These are phyloP conservation scores for Imbricaverruca yamaguchii DNA, from an alignment of 2,888 invertebrate species.

Conservation along the genomic window DNA sequence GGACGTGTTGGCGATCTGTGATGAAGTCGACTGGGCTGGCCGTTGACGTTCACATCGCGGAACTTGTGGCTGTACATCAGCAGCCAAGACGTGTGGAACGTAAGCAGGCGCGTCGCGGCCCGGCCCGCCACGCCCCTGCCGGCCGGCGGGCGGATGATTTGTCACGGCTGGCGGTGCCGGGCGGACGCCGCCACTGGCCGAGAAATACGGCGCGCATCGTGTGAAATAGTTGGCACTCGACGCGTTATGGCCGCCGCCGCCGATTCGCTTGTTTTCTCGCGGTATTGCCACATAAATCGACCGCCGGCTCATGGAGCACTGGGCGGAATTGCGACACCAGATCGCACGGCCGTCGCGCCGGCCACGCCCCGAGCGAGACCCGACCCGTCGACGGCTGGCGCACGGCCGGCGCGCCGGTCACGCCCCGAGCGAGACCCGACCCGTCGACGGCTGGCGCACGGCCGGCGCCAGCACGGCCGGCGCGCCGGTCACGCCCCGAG, in stretches of 20 bases:
- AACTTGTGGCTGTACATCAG: too few relatives aligned
- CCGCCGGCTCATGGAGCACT: neutral
- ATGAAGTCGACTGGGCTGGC: too few relatives aligned
- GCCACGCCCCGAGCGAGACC: too few relatives aligned
- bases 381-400: too few relatives aligned
- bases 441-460: too few relatives aligned
- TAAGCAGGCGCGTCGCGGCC: neutral
- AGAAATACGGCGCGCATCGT: slow-evolving; percentile 3
- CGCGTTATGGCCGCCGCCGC: neutral
- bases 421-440: too few relatives aligned
- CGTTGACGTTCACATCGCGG: too few relatives aligned
- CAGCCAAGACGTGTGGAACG: too few relatives aligned
- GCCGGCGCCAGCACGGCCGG: too few relatives aligned
- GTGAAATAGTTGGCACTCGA: neutral
- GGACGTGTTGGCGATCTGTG: too few relatives aligned
- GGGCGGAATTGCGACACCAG: neutral
- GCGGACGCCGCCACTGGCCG: neutral
- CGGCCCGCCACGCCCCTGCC: neutral
- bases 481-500: too few relatives aligned
- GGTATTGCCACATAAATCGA: slow-evolving; percentile 13
- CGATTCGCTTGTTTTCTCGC: neutral
- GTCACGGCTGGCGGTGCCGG: neutral
- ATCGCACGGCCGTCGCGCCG: neutral
- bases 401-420: too few relatives aligned
- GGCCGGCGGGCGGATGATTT: neutral